A percentile compares a stretch with the other conserved stretches of the same genome.
Evolutionary conservation across 2,113 vertebrate genomes (phyloP).

Genomic region (Accipiter cooperii): DNA sequence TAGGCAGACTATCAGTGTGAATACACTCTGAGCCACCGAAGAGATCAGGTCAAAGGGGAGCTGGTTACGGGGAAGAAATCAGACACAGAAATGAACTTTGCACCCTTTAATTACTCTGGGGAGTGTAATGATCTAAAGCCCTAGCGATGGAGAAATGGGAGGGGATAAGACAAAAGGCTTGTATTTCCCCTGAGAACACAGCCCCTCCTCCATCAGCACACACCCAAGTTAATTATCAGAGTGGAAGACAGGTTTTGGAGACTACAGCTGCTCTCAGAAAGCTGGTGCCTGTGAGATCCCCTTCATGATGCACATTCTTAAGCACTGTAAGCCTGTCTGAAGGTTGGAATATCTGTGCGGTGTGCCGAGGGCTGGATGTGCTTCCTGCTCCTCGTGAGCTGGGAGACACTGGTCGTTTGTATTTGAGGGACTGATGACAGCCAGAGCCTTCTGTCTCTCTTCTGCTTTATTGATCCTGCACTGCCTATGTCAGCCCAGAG

Average conservation of each 20-base stretch:
- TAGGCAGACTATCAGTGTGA: not conserved
- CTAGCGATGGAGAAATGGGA: not conserved
- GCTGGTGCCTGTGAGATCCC: not conserved
- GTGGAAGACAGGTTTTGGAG: not conserved
- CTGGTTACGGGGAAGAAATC: not conserved
- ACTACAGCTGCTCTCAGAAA: not conserved
- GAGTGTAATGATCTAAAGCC: not conserved
- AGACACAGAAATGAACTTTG: slow-evolving; percentile 16
- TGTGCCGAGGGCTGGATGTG: not conserved
- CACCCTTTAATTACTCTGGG: not conserved
- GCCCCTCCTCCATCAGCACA: not conserved
- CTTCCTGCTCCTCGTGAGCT: not conserved
- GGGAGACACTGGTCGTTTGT: not conserved
- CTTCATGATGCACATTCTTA: not conserved
- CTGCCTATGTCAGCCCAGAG: not conserved
- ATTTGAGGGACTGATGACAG: not conserved
- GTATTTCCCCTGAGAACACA: not conserved
- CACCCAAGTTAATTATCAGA: not conserved
- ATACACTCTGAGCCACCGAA: not conserved
- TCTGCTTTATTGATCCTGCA: not conserved
- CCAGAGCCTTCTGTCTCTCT: not conserved
- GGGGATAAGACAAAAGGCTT: not conserved
- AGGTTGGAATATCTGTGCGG: not conserved
- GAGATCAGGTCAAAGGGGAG: not conserved
- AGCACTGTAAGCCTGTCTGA: not conserved